Base-by-base conservation (phyloP, 2,888 invertebrate genomes). In the Mythimna impura region DNA sequence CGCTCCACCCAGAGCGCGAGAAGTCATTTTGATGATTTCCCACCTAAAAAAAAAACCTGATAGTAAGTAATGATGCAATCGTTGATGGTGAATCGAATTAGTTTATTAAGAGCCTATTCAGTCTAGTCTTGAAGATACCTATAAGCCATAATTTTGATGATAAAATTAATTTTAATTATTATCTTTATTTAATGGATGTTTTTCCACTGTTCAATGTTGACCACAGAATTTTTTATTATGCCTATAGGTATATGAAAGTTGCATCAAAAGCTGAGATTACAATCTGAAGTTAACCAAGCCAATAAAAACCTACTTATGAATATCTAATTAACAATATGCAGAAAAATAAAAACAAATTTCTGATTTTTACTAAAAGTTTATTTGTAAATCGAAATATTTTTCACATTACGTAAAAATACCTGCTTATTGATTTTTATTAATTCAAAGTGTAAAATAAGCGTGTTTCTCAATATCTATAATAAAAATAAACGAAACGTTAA, bases 381-480 rank as follows among this genome's bases (percentile, higher is more conserved):
- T 50, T 50, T n/a, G 7, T 30, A 47, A 47, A 47, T 6, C 47
- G 47, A 22, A 40, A 20, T 22, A 55, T 25, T 62, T 40, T 66
- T 40, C n/a, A 40, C 17, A 10, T 81, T 69, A 61, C 64, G 57
- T 22, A 81, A 81, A 74, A 40, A n/a, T n/a, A 14, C 20, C 8
- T 10, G n/a, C 14, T 36, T 67, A 40, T 65, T 55, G 43, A 9
- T 52, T 54, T 65, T 67, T 72, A 66, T 72, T 47, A 60, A 47
- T 63, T 65, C 10, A 20, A 72, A 60, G 62, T 78, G 65, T 66
- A 30, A 76, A 36, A 30, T 67, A 60, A 72, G 8, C 17, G 8
- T 25, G 22, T 20, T 70, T 62, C 34, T 40, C 54, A 74, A 66
- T 63, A 60, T 62, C 40, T 64, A 67, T 47, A 80, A 20, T 50